These are phyloP conservation scores for Diplodus puntazzo DNA, from an alignment of 2,797 vertebrate species.

Conservation along the genomic window DNA sequence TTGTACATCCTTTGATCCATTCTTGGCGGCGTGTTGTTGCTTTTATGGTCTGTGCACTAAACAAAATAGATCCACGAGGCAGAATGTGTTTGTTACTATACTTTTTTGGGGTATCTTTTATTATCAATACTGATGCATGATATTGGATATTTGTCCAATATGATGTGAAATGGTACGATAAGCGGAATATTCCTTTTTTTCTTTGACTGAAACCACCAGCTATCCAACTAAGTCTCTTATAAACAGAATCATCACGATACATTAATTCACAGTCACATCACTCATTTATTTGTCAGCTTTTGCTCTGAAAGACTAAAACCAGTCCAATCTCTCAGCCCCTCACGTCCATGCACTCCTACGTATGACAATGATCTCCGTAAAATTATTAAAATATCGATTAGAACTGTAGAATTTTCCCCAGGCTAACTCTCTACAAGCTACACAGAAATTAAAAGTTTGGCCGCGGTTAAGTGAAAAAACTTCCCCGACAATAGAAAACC, in stretches of 20 bases:
- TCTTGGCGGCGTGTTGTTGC: conserved; percentile 4
- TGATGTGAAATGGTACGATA: too few species aligned
- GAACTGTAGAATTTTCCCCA: not conserved
- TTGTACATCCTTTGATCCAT: not conserved
- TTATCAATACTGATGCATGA: not conserved
- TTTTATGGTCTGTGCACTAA: not conserved
- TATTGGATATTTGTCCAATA: too few species aligned
- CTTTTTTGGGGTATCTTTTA: not conserved
- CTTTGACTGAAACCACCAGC: not conserved
- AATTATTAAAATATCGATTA: not conserved
- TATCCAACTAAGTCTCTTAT: not conserved
- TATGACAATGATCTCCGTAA: not conserved
- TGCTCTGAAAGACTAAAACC: not conserved
- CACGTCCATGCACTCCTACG: not conserved
- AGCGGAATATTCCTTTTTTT: too few species aligned
- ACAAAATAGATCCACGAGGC: not conserved
- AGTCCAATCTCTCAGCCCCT: too few species aligned
- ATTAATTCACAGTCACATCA: not conserved
- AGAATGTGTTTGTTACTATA: not conserved
- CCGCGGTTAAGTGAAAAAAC: conserved; percentile 4
- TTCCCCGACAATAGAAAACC: conserved; percentile 22
- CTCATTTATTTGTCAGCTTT: not conserved
- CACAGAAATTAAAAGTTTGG: conserved; percentile 27
- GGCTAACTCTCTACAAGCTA: not conserved
- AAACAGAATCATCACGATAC: not conserved